Percentiles rank a stretch among this genome's conserved stretches.
These are phyloP conservation scores for Drosophila borborema DNA, from an alignment of 2,888 invertebrate genomes.

Conservation along the genomic window DNA sequence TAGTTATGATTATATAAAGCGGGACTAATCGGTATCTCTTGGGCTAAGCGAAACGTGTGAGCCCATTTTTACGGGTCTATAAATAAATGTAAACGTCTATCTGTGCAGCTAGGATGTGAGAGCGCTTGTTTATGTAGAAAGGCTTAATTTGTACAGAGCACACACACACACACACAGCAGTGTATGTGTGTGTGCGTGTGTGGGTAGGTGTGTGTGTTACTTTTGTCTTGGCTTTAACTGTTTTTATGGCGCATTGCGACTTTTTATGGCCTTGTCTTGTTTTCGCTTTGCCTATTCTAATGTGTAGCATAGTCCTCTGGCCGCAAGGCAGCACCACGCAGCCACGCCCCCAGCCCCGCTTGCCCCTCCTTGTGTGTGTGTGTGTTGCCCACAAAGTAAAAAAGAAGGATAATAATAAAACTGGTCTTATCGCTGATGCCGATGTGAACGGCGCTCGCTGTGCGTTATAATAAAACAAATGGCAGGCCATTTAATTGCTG, in stretches of 20 bases:
- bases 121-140: slow-evolving; percentile 78
- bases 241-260: slow-evolving; percentile 80
- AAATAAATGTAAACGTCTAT: slow-evolving; percentile 54
- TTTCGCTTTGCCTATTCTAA: slow-evolving; percentile 75
- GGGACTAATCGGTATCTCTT: slow-evolving; percentile 13
- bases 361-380: neutral
- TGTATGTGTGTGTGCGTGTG: slow-evolving; percentile 9
- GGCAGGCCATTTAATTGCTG: slow-evolving; percentile 83
- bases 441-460: slow-evolving; percentile 59
- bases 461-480: slow-evolving; percentile 82
- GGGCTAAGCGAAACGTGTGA: neutral
- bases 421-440: slow-evolving; percentile 75
- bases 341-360: neutral
- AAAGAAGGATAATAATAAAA: slow-evolving; percentile 80
- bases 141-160: slow-evolving; percentile 76
- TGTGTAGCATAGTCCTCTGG: slow-evolving; percentile 53
- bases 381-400: slow-evolving; percentile 10
- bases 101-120: slow-evolving; percentile 65
- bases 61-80: slow-evolving; percentile 31
- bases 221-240: slow-evolving; percentile 81
- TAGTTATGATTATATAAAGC: neutral
- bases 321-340: slow-evolving; percentile 28
- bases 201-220: slow-evolving; percentile 48
- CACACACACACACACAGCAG: slow-evolving; percentile 15
- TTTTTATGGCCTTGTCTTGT: slow-evolving; percentile 80